Evolutionary conservation across 2,888 invertebrate genomes (phyloP).

Genomic region (Lepidocyrtinus sp.): DNA sequence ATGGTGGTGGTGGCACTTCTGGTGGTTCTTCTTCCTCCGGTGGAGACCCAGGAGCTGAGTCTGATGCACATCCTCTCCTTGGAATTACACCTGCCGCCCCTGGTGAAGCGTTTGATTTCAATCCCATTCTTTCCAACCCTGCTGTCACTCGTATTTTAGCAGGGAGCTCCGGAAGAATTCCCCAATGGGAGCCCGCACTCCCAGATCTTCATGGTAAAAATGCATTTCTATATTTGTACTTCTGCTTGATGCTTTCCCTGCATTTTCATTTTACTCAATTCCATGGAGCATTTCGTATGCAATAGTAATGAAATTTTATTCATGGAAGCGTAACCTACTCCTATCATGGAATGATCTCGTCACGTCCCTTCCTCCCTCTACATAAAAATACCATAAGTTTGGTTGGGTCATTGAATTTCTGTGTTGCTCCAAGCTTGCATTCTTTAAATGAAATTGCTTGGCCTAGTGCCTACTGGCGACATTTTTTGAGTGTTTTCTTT

Average conservation of each 20-base stretch:
- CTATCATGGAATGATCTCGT: too few relatives aligned
- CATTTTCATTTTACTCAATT: not conserved
- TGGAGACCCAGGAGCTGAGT: constrained; percentile 62
- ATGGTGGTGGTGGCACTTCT: constrained; percentile 45
- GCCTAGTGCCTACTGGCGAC: not conserved
- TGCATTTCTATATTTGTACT: constrained; percentile 56
- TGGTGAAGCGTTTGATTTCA: constrained; percentile 75
- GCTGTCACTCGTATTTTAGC: constrained; percentile 88
- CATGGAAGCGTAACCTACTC: too few relatives aligned
- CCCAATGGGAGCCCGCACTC: constrained; percentile 70
- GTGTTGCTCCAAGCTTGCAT: too few relatives aligned
- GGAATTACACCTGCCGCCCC: constrained; percentile 70
- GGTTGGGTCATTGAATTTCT: too few relatives aligned
- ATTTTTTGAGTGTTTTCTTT: not conserved
- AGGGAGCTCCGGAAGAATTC: constrained; percentile 81
- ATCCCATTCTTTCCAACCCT: constrained; percentile 83
- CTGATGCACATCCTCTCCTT: constrained; percentile 70
- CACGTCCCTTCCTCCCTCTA: too few relatives aligned
- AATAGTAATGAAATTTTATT: too few relatives aligned
- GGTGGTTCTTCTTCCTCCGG: constrained; percentile 33
- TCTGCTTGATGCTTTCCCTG: constrained; percentile 33
- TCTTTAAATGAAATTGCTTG: too few relatives aligned
- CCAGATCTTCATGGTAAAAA: constrained; percentile 70
- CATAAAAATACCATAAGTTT: too few relatives aligned
- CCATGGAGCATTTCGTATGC: not conserved